A percentile compares a stretch with the other conserved stretches of the same genome.
These are phyloP conservation scores for Spodoptera picta DNA, from an alignment of 2,888 invertebrate species.

Conservation along the genomic window DNA sequence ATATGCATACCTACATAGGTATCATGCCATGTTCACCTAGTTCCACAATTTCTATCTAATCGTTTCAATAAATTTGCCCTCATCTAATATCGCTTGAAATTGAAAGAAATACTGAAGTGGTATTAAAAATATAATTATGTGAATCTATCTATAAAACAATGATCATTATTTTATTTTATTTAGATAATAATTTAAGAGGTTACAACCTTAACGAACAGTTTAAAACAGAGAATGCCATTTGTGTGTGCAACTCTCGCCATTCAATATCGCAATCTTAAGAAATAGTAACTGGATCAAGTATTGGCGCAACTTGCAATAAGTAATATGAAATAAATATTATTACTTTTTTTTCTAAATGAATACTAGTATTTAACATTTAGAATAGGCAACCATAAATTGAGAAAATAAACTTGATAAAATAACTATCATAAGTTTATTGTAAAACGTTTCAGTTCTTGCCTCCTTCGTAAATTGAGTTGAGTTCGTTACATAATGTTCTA, in stretches of 20 bases:
- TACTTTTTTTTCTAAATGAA: conserved; percentile 17
- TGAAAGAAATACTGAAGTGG: too few species aligned
- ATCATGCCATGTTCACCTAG: too few species aligned
- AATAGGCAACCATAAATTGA: background rate
- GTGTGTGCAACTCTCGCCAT: conserved; percentile 72
- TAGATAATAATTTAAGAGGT: conserved; percentile 50
- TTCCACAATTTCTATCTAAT: too few species aligned
- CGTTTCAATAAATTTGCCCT: too few species aligned
- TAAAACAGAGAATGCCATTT: conserved; percentile 69
- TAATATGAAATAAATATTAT: conserved; percentile 66
- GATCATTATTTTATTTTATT: background rate
- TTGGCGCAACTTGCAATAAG: conserved; percentile 72
- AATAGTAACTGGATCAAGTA: conserved; percentile 79
- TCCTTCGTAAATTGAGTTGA: conserved; percentile 40
- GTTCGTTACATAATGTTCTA: conserved; percentile 42
- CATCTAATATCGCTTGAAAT: too few species aligned
- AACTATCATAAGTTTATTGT: conserved; percentile 15
- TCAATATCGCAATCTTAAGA: conserved; percentile 81
- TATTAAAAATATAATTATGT: too few species aligned
- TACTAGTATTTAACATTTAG: too few species aligned
- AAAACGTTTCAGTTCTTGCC: conserved; percentile 18
- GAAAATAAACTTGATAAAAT: background rate
- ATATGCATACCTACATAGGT: too few species aligned
- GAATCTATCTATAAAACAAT: conserved; percentile 6
- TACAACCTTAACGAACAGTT: conserved; percentile 59